phyloP scores from a whole-genome alignment of 2,797 vertebrate species.

The Sardinella longiceps region DNA sequence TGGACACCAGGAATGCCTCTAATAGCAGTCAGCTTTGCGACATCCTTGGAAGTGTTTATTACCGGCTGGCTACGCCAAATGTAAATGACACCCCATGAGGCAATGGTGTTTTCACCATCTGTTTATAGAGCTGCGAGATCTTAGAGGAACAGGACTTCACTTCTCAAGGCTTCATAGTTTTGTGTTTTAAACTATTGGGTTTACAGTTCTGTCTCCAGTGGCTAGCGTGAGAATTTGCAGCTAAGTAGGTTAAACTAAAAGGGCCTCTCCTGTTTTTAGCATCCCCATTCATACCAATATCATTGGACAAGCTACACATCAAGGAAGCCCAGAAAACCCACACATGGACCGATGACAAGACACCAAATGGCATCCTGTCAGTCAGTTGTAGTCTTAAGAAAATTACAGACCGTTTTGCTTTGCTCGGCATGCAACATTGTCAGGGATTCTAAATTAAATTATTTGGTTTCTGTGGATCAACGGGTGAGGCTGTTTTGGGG shows the following conservation, averaged over 20 bases:
- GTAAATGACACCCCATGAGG: not conserved
- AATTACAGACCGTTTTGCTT: conserved; percentile 63
- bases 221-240: conserved; percentile 4
- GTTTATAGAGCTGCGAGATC: not conserved
- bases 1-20: not conserved
- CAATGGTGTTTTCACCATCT: not conserved
- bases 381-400: conserved; percentile 36
- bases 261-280: conserved; percentile 40
- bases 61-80: not conserved
- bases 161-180: not conserved
- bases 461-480: conserved; percentile 52
- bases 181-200: not conserved
- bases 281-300: conserved; percentile 22
- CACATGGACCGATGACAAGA: conserved; percentile 48
- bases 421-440: conserved; percentile 54
- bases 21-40: not conserved
- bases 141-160: not conserved
- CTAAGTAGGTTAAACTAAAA: not conserved
- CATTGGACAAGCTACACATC: conserved; percentile 39
- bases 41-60: not conserved
- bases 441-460: conserved; percentile 48
- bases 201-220: not conserved
- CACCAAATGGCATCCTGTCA: conserved; percentile 47
- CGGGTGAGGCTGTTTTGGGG: conserved; percentile 40
- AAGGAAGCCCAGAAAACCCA: conserved; percentile 34